These are phyloP conservation scores for Eudemis profundana DNA, from an alignment of 2,888 invertebrate species.

Conservation along the genomic window DNA sequence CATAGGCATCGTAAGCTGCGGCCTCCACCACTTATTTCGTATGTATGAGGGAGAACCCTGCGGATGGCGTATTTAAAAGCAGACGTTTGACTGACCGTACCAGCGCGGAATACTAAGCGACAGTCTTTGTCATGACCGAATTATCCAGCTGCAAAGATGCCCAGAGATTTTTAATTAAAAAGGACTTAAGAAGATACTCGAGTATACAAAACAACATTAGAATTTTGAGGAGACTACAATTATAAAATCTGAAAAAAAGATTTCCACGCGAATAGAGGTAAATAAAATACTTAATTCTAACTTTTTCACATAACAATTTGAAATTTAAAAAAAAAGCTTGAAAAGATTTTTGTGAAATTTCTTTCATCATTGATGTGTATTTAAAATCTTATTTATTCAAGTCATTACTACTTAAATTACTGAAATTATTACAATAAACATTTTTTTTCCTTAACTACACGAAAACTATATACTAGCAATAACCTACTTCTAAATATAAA, in stretches of 20 bases:
- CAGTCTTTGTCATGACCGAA: constrained; percentile 39
- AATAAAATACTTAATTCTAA: no score
- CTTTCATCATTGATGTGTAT: no score
- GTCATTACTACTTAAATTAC: no score
- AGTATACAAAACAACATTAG: not conserved
- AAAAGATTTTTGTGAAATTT: no score
- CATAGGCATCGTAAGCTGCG: constrained; percentile 18
- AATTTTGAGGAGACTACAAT: not conserved
- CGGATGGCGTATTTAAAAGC: constrained; percentile 46
- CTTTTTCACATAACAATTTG: no score
- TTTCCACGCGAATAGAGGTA: not conserved
- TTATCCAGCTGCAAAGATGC: constrained; percentile 29
- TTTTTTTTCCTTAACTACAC: no score
- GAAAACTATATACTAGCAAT: no score
- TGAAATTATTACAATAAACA: no score
- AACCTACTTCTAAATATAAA: no score
- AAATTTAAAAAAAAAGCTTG: no score
- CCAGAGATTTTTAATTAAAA: constrained; percentile 30
- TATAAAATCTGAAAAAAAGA: not conserved
- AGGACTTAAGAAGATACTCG: not conserved
- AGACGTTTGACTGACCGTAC: constrained; percentile 43
- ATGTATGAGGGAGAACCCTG: constrained; percentile 43
- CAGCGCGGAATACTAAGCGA: constrained; percentile 40
- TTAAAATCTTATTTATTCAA: no score
- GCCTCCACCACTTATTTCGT: constrained; percentile 41